Percentiles rank a stretch among this genome's conserved stretches.
These are phyloP conservation scores for Willisornis vidua DNA, from an alignment of 2,113 vertebrate species.

Conservation along the genomic window DNA sequence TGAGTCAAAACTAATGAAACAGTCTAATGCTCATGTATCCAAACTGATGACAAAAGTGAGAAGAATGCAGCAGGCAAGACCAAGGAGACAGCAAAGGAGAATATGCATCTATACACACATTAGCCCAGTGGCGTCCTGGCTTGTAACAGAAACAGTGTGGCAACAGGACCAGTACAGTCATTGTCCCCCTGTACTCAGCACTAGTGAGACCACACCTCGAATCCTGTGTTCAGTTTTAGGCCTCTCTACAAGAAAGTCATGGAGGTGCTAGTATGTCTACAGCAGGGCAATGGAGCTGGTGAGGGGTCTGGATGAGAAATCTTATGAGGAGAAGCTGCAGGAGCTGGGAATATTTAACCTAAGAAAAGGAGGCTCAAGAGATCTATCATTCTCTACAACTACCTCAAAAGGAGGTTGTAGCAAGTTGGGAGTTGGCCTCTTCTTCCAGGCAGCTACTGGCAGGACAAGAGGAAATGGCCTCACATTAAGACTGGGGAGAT, in stretches of 20 bases:
- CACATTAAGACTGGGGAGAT: not conserved
- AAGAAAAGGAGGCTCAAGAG: not conserved
- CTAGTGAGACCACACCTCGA: accelerated
- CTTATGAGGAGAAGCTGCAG: not conserved
- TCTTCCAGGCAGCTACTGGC: not conserved
- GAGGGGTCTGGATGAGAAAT: not conserved
- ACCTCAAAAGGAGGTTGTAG: not conserved
- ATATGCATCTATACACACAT: not conserved
- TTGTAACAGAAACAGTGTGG: not conserved
- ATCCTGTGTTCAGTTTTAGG: not conserved
- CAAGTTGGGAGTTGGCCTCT: accelerated
- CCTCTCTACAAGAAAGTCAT: accelerated
- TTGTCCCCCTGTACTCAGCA: accelerated
- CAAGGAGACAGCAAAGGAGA: not conserved
- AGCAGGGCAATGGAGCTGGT: accelerated
- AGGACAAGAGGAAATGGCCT: not conserved
- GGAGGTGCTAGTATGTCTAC: accelerated
- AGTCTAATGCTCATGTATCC: not conserved
- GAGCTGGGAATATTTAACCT: accelerated
- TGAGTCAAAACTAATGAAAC: conserved; percentile 53
- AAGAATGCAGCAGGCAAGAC: not conserved
- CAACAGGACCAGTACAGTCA: not conserved
- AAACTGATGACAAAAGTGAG: not conserved
- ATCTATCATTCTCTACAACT: not conserved
- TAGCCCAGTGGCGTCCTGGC: too few relatives aligned